These are phyloP conservation scores for Hydrozoanthus gracilis DNA, from an alignment of 92 coral and sea anemone genomes.

Conservation along the genomic window DNA sequence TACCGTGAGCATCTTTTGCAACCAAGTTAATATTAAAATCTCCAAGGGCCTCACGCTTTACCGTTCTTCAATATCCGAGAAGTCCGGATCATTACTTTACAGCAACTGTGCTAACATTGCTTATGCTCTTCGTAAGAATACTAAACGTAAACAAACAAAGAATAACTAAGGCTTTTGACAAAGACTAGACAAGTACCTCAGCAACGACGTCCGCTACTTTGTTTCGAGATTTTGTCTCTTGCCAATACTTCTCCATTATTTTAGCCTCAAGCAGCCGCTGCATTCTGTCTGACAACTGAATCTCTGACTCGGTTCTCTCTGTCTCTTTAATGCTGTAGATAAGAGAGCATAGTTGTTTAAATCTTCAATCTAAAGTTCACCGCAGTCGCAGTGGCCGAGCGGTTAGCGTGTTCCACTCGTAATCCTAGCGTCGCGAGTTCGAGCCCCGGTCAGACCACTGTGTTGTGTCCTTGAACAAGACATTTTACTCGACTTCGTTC, in stretches of 20 bases:
- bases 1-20: too few species aligned
- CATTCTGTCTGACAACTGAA: constrained; percentile 34
- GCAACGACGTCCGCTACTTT: not conserved
- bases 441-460: too few species aligned
- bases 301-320: constrained; percentile 1
- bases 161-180: not conserved
- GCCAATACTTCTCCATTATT: constrained; percentile 37
- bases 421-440: too few species aligned
- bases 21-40: too few species aligned
- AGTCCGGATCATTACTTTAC: too few species aligned
- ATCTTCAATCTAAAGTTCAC: not conserved
- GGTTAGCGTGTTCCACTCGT: too few species aligned
- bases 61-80: too few species aligned
- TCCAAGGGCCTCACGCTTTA: too few species aligned
- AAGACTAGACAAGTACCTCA: not conserved
- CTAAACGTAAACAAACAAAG: not conserved
- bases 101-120: too few species aligned
- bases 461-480: too few species aligned
- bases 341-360: not conserved
- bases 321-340: not conserved
- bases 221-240: not conserved
- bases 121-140: not conserved
- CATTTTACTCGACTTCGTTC: too few species aligned
- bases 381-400: too few species aligned
- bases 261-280: constrained; percentile 24